Percentiles rank a stretch among this genome's conserved stretches.
Evolutionary conservation across 2,888 invertebrate genomes (phyloP).

Genomic region (Gisinianus flammeolus): DNA sequence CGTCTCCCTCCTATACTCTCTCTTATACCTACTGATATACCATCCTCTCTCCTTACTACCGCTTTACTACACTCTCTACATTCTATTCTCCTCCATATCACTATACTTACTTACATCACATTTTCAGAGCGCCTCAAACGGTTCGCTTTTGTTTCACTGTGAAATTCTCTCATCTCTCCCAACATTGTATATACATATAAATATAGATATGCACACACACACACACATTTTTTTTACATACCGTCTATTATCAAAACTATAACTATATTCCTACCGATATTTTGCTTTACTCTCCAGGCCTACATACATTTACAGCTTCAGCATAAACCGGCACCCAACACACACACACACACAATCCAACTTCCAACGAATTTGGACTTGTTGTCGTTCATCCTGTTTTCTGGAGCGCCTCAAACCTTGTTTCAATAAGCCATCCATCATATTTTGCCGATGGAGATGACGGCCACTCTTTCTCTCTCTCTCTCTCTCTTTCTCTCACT

Average conservation of each 20-base stretch:
- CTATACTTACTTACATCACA: too few relatives aligned
- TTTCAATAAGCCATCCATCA: slow-evolving; percentile 43
- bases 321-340: neutral
- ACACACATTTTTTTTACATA: neutral
- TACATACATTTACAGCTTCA: too few relatives aligned
- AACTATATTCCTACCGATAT: neutral
- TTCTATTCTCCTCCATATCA: too few relatives aligned
- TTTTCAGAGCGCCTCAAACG: slow-evolving; percentile 29
- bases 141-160: slow-evolving; percentile 15
- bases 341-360: neutral
- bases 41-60: too few relatives aligned
- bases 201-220: too few relatives aligned
- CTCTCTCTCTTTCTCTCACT: neutral
- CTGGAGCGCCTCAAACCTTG: slow-evolving; percentile 29
- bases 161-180: neutral
- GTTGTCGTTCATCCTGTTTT: neutral
- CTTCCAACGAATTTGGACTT: neutral
- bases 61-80: too few relatives aligned
- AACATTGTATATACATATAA: neutral
- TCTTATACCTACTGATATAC: neutral
- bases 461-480: slow-evolving; percentile 16
- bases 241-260: neutral
- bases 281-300: neutral
- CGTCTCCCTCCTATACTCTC: slow-evolving; percentile 1
- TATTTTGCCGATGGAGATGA: slow-evolving; percentile 38